Conservation (phyloP, 2,113 vertebrate species). For the Lasiurus cinereus region DNA sequence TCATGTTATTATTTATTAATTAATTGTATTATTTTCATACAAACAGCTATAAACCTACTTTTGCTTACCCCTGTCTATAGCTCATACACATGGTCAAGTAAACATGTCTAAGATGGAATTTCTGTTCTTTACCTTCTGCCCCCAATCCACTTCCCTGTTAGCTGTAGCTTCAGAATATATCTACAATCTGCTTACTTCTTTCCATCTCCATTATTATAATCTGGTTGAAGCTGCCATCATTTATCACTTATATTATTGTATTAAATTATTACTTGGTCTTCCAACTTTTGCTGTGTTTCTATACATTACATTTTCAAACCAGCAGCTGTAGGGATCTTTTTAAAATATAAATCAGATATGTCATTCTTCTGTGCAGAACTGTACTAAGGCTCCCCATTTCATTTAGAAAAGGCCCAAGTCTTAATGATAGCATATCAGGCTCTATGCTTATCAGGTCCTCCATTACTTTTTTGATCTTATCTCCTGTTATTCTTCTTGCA, state of each 20-base stretch:
- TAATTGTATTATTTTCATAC: neutral
- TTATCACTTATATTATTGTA: neutral
- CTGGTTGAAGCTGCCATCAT: neutral
- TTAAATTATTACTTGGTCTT: conserved; percentile 3
- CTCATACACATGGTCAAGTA: neutral
- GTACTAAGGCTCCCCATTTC: neutral
- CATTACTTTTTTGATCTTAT: neutral
- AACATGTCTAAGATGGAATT: neutral
- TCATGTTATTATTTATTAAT: neutral
- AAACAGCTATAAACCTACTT: neutral
- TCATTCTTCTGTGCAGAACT: neutral
- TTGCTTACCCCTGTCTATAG: neutral
- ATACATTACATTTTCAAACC: neutral
- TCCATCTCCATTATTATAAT: neutral
- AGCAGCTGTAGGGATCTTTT: neutral
- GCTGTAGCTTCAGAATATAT: neutral
- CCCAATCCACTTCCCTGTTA: neutral
- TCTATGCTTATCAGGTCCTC: neutral
- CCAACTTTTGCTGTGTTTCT: neutral
- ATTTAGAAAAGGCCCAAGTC: neutral
- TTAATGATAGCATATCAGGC: neutral
- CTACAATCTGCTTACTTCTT: neutral
- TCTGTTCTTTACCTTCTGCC: neutral
- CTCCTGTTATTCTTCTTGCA: neutral
- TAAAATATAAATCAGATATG: neutral